A percentile compares a stretch with the other conserved stretches of the same genome.
Conservation (phyloP, 2,113 vertebrate species). For the Channa maculata region DNA sequence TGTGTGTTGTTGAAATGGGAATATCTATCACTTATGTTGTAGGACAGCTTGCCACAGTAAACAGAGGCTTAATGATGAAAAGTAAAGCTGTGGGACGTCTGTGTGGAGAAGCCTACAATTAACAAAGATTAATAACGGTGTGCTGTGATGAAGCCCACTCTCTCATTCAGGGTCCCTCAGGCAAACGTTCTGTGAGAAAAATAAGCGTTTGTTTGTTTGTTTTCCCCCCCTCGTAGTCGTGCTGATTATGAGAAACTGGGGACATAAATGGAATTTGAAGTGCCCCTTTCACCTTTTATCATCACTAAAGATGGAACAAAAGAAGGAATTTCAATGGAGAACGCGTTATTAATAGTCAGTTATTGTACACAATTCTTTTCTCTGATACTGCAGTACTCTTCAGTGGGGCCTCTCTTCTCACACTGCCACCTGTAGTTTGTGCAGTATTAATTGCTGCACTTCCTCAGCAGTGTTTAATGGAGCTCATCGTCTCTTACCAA, state of each 20-base stretch:
- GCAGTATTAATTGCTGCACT: slow-evolving; percentile 50
- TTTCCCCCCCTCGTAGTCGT: slow-evolving; percentile 69
- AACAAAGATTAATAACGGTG: slow-evolving; percentile 81
- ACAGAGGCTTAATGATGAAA: slow-evolving; percentile 68
- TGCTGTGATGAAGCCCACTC: slow-evolving; percentile 61
- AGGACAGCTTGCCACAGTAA: slow-evolving; percentile 35
- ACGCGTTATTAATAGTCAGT: too few relatives aligned
- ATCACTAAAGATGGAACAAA: slow-evolving; percentile 39
- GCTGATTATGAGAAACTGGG: slow-evolving; percentile 77
- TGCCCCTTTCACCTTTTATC: slow-evolving; percentile 34
- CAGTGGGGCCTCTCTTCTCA: not conserved
- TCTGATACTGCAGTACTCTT: not conserved
- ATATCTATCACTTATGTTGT: slow-evolving; percentile 10
- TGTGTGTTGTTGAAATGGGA: slow-evolving; percentile 9
- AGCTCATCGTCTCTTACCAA: slow-evolving; percentile 79
- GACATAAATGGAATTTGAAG: slow-evolving; percentile 54
- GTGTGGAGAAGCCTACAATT: slow-evolving; percentile 75
- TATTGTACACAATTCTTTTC: too few relatives aligned
- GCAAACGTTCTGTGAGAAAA: slow-evolving; percentile 65
- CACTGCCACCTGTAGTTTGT: slow-evolving; percentile 51
- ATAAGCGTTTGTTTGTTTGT: slow-evolving; percentile 79
- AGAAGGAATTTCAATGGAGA: not conserved
- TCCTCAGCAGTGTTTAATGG: slow-evolving; percentile 84
- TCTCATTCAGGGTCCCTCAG: slow-evolving; percentile 37
- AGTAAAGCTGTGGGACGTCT: slow-evolving; percentile 69